These are phyloP conservation scores for Onychomys arenicola DNA, from an alignment of 2,797 vertebrate genomes.

Conservation along the genomic window DNA sequence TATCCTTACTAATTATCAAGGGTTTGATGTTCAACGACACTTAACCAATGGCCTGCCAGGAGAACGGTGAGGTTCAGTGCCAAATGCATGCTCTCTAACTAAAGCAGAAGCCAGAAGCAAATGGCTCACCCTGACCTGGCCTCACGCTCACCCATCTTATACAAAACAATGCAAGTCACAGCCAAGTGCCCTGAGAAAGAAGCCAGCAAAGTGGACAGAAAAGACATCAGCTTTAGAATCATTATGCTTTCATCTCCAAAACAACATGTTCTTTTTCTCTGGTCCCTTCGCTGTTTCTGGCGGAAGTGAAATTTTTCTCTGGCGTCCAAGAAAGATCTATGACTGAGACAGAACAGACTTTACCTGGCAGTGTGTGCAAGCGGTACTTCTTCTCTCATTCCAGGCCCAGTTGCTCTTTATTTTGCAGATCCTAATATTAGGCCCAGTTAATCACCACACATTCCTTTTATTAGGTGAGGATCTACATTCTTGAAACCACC, in stretches of 20 bases:
- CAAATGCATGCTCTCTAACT: neutral
- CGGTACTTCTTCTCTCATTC: slow-evolving; percentile 56
- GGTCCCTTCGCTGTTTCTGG: slow-evolving; percentile 71
- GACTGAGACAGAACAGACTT: slow-evolving; percentile 73
- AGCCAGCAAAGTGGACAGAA: slow-evolving; percentile 38
- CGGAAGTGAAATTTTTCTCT: slow-evolving; percentile 74
- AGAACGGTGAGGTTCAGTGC: neutral
- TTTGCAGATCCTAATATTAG: slow-evolving; percentile 82
- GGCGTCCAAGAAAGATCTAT: slow-evolving; percentile 75
- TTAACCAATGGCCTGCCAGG: neutral
- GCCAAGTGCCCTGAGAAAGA: slow-evolving; percentile 15
- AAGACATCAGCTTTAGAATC: slow-evolving; percentile 48
- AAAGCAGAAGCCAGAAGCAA: slow-evolving; percentile 25
- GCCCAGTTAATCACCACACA: slow-evolving; percentile 74
- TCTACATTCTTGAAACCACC: slow-evolving; percentile 83
- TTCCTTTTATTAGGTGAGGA: slow-evolving; percentile 85
- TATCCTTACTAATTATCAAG: neutral
- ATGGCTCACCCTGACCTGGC: neutral
- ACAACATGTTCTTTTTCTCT: slow-evolving; percentile 74
- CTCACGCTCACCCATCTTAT: neutral
- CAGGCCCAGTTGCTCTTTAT: slow-evolving; percentile 66
- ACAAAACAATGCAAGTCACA: neutral
- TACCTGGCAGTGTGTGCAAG: slow-evolving; percentile 66
- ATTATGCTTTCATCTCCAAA: slow-evolving; percentile 62
- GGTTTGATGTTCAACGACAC: neutral